Evolutionary conservation across 2,113 vertebrate species (phyloP), one percentile per base, ranked within the genome.

Genomic region (Phalacrocorax carbo): DNA sequence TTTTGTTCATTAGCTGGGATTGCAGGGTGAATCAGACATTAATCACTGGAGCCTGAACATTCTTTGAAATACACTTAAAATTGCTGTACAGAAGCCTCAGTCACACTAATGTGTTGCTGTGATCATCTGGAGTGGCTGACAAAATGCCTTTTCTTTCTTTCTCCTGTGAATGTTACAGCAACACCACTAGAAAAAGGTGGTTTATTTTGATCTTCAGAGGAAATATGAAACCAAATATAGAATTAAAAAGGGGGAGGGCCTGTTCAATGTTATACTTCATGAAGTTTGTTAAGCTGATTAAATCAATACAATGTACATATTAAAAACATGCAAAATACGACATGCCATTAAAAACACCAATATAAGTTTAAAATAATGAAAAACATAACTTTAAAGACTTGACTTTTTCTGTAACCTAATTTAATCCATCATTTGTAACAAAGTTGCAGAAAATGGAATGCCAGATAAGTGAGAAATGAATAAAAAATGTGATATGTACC

Each of bases 121-220:
- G 82, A 77, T 96, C 80, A 82, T 66, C 36, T 82, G 68, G 86
- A 78, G 36, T 48, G 13, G 44, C 42, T 95, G 69, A 62, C 60
- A 91, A 93, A 93, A 72, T 85, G 42, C 88, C 57, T 94, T 42
- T 94, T 42, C 36, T 85, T 83, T 90, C 46, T 60, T 76, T 82
- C 27, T 86, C 69, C 72, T 95, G 51, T 76, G n/a, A 27, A 16
- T 71, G 51, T 61, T 70, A 44, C 66, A 72, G 52, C 78, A 94
- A 54, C 80, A 20, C 23, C 23, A 40, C 48, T 83, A 70, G 60
- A n/a, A 80, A 84, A 84, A 73, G 25, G 8, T 55, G 82, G 30
- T 80, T 78, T 80, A 86, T 78, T 88, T 88, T 86, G 80, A 95
- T 91, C 30, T 65, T 88, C 34, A 94, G 75, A 62, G n/a, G 49